These are phyloP conservation scores for Salticus scenicus DNA, from an alignment of 2,888 invertebrate genomes.

Conservation along the genomic window DNA sequence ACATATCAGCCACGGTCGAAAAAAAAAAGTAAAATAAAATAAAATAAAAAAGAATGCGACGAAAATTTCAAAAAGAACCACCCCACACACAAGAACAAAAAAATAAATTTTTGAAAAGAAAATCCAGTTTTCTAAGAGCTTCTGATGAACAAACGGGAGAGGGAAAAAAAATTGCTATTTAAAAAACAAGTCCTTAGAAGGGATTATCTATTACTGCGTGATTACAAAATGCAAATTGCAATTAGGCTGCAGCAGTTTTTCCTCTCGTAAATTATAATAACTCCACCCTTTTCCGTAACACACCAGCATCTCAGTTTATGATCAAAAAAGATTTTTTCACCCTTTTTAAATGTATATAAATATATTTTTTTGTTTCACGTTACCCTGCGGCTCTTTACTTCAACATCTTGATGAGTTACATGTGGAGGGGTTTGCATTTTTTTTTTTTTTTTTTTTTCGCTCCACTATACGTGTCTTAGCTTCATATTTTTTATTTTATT, in stretches of 20 bases:
- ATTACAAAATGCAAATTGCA: constrained; percentile 70
- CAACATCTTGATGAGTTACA: constrained; percentile 65
- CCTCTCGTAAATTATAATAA: constrained; percentile 56
- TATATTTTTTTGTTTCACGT: constrained; percentile 49
- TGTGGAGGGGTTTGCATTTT: constrained; percentile 16
- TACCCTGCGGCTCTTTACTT: constrained; percentile 30
- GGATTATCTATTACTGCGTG: constrained; percentile 70
- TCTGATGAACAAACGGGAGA: constrained; percentile 22
- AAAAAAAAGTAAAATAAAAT: not conserved
- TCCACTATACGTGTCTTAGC: not conserved
- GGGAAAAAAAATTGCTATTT: constrained; percentile 53
- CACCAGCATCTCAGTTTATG: constrained; percentile 49
- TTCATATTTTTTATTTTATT: not conserved
- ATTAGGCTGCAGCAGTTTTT: constrained; percentile 52
- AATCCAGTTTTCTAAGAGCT: constrained; percentile 10
- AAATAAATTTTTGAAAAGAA: not conserved
- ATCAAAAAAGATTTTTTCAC: constrained; percentile 26
- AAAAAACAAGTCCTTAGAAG: constrained; percentile 57
- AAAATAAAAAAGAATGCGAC: not conserved
- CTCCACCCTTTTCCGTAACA: constrained; percentile 44
- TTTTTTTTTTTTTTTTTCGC: not conserved
- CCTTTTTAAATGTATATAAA: constrained; percentile 28
- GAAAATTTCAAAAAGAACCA: constrained; percentile 5
- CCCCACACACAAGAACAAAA: not conserved
- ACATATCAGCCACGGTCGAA: not conserved